These are phyloP conservation scores for Sinocyclocheilus anophthalmus DNA, from an alignment of 2,113 vertebrate genomes.

Conservation along the genomic window DNA sequence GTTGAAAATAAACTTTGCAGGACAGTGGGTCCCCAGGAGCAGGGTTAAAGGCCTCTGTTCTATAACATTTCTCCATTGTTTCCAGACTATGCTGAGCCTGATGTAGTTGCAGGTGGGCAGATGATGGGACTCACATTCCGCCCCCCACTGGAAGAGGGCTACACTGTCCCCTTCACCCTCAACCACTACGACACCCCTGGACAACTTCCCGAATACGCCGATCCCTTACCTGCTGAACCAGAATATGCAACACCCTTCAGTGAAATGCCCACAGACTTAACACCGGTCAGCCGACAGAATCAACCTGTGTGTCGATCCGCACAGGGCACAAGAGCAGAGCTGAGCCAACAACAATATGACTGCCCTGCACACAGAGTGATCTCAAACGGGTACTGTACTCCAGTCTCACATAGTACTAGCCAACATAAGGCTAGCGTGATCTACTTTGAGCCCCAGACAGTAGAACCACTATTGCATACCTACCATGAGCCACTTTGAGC, in stretches of 20 bases:
- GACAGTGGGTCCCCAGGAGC: too few relatives aligned
- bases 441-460: slow-evolving; percentile 64
- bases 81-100: slow-evolving; percentile 82
- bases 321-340: neutral
- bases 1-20: too few relatives aligned
- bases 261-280: slow-evolving; percentile 65
- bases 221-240: slow-evolving; percentile 79
- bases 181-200: slow-evolving; percentile 80
- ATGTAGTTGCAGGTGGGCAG: slow-evolving; percentile 68
- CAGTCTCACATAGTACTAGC: slow-evolving; percentile 41
- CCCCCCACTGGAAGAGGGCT: slow-evolving; percentile 73
- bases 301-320: slow-evolving; percentile 19
- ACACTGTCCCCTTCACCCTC: slow-evolving; percentile 78
- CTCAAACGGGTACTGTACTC: slow-evolving; percentile 73
- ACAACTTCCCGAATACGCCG: slow-evolving; percentile 77
- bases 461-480: slow-evolving; percentile 61
- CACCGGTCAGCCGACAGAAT: slow-evolving; percentile 16
- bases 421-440: slow-evolving; percentile 47
- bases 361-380: slow-evolving; percentile 69
- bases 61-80: slow-evolving; percentile 5
- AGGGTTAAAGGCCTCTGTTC: too few relatives aligned
- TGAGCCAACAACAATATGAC: slow-evolving; percentile 68
- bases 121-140: slow-evolving; percentile 79
- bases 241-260: slow-evolving; percentile 84
- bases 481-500: slow-evolving; percentile 76